Evolutionary conservation across 2,888 invertebrate genomes (phyloP).

Genomic region (Horisme vitalbata): DNA sequence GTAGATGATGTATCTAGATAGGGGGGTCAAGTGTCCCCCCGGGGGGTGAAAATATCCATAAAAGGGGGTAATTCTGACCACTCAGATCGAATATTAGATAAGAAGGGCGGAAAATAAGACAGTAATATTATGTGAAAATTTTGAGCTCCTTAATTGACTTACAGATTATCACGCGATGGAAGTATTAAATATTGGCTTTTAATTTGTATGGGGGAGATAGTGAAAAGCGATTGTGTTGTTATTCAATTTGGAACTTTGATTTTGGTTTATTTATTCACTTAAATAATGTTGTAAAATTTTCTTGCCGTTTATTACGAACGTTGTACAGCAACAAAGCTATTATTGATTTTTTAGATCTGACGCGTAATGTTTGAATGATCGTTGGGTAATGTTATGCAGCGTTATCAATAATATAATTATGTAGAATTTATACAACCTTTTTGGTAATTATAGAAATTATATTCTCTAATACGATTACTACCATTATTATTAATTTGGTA

Average conservation of each 20-base stretch:
- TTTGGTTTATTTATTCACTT: constrained; percentile 16
- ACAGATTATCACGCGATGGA: constrained; percentile 65
- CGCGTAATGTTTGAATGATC: no score
- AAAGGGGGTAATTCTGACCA: constrained; percentile 77
- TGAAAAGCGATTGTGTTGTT: constrained; percentile 43
- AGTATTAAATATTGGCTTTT: constrained; percentile 68
- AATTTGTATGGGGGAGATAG: constrained; percentile 58
- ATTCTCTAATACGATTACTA: no score
- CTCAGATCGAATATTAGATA: constrained; percentile 78
- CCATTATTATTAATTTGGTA: no score
- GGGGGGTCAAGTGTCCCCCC: constrained; percentile 80
- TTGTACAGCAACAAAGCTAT: no score
- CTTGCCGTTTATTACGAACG: no score
- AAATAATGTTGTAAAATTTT: neutral
- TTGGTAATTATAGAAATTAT: no score
- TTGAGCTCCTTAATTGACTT: constrained; percentile 76
- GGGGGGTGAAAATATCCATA: constrained; percentile 78
- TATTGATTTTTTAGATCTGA: no score
- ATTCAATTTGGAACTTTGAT: constrained; percentile 21
- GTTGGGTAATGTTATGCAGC: no score
- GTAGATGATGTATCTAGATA: constrained; percentile 81
- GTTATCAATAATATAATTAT: no score
- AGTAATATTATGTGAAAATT: constrained; percentile 75
- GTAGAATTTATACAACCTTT: no score
- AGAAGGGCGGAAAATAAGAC: constrained; percentile 73